Evolutionary conservation across 2,113 vertebrate species (phyloP).

Genomic region (Carassius carassius): DNA sequence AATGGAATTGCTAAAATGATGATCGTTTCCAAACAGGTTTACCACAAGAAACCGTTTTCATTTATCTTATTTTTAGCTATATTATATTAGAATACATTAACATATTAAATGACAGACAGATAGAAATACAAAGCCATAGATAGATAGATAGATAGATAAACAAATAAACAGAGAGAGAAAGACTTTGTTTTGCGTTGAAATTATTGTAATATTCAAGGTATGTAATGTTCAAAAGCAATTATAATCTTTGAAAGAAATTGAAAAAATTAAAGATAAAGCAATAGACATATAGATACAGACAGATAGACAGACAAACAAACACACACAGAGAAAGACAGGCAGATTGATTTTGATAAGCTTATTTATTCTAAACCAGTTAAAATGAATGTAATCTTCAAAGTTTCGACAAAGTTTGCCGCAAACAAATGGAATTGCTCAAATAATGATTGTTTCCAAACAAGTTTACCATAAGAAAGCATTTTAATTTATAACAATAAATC

Average conservation of each 20-base stretch:
- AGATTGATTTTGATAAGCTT: no score
- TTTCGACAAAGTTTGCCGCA: no score
- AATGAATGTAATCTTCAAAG: no score
- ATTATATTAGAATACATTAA: background rate
- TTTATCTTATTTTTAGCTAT: background rate
- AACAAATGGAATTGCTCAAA: background rate
- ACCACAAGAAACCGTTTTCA: background rate
- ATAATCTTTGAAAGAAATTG: no score
- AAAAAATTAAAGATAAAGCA: no score
- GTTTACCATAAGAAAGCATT: background rate
- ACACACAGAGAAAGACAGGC: no score
- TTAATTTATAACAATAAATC: no score
- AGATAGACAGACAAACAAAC: no score
- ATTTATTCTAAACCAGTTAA: no score
- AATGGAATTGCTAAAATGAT: background rate
- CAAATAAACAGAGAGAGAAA: background rate
- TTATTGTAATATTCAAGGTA: background rate
- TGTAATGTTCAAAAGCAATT: no score
- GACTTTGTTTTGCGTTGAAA: background rate
- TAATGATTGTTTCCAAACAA: background rate
- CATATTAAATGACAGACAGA: background rate
- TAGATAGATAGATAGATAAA: no score
- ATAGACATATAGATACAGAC: no score
- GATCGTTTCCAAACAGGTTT: conserved; percentile 11
- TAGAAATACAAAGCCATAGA: background rate